Evolutionary conservation across 30 jellyfish, hydroid and myxozoan genomes (phyloP), one percentile per base, ranked within the genome.

Genomic region (Catostylus mosaicus): DNA sequence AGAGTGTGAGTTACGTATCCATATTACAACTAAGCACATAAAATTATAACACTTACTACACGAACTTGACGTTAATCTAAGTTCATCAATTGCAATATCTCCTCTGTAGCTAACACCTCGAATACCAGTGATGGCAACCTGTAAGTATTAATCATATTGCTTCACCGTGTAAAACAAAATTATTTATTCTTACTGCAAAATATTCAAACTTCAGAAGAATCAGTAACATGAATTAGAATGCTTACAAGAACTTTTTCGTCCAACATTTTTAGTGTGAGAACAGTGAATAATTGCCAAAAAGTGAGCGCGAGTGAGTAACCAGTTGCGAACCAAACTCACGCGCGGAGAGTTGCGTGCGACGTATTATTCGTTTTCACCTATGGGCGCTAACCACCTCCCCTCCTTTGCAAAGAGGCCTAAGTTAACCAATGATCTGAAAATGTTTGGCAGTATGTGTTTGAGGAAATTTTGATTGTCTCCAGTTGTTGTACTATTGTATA

Each of bases 51-150:
- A 75, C 76, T 27, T 54, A 75, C 86, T 16, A 66, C 88, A 77
- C 9, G 54, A 1, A 4, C 50, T n/a, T 11, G 48, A 36, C 33
- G 19, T n/a, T 9, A 24, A 60, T 40, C 31, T 40, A 3, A 77
- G 67, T 59, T 77, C 78, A 37, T 77, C 88, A 57, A 77, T 77
- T 14, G 88, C 88, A 77, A 77, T 77, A 27, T 77, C 88, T 60
- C 88, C 88, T 63, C 31, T 34, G 37, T 77, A 77, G 47, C 73
- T 61, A 0, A 5, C 9, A 20, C 78, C 88, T 20, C 88, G 77
- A 40, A 54, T 26, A 10, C 60, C 88, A 57, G 37, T 57, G 10
- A 77, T 77, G n/a, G 27, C 88, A 46, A 73, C 31, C 84, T 73
- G 38, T 18, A 73, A 23, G 2, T 50, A n/a, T n/a, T n/a, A n/a